These are phyloP conservation scores for Furcifer pardalis DNA, from an alignment of 2,797 vertebrate genomes.

Conservation along the genomic window DNA sequence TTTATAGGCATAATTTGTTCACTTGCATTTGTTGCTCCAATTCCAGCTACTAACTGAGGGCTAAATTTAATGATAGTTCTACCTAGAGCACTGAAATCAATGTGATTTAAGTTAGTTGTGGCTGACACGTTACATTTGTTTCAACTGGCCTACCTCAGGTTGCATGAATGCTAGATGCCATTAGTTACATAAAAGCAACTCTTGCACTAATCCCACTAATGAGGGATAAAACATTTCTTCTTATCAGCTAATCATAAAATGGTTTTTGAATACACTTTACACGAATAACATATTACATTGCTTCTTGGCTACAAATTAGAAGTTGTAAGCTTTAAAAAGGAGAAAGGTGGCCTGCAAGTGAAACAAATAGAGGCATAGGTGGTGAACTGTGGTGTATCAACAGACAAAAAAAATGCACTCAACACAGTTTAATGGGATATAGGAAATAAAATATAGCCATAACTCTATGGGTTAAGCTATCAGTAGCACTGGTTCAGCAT, in stretches of 20 bases:
- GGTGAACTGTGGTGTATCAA: too few relatives aligned
- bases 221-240: neutral
- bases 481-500: too few relatives aligned
- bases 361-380: too few relatives aligned
- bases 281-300: neutral
- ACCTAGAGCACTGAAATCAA: neutral
- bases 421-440: too few relatives aligned
- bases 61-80: neutral
- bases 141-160: neutral
- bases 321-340: neutral
- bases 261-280: conserved; percentile 1
- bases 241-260: neutral
- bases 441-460: too few relatives aligned
- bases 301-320: conserved; percentile 29
- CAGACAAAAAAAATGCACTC: too few relatives aligned
- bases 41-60: neutral
- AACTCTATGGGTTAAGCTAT: too few relatives aligned
- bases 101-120: neutral
- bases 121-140: neutral
- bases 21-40: neutral
- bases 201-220: conserved; percentile 8
- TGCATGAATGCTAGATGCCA: neutral
- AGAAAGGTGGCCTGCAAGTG: too few relatives aligned
- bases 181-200: neutral
- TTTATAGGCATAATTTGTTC: neutral